Conservation (phyloP, 2,797 vertebrate species). For the Salarias fasciatus region DNA sequence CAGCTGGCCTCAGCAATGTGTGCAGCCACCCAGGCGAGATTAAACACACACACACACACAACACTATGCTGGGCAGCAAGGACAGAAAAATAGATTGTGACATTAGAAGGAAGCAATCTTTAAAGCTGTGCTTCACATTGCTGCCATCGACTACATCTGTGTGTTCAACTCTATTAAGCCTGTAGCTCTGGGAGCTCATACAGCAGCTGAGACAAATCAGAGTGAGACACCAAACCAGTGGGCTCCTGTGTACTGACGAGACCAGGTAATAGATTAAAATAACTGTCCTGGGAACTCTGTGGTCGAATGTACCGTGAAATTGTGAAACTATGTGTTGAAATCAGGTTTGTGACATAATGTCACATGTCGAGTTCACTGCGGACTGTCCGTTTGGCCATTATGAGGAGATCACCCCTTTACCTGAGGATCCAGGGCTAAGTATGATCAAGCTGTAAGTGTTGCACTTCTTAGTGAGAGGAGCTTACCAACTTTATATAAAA, state of each 20-base stretch:
- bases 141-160: conserved; percentile 48
- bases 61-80: conserved; percentile 4
- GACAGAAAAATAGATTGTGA: conserved; percentile 55
- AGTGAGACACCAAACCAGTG: conserved; percentile 5
- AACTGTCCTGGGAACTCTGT: conserved; percentile 48
- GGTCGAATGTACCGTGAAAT: conserved; percentile 32
- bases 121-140: conserved; percentile 40
- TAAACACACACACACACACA: conserved; percentile 4
- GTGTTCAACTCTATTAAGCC: conserved; percentile 40
- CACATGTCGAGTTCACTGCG: conserved; percentile 23
- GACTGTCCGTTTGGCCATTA: conserved; percentile 16
- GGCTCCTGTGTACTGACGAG: not conserved
- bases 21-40: conserved; percentile 18
- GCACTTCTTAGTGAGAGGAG: conserved; percentile 2
- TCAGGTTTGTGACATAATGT: conserved; percentile 26
- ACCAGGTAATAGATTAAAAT: conserved; percentile 45
- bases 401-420: conserved; percentile 9
- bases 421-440: conserved; percentile 6
- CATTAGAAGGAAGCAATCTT: conserved; percentile 64
- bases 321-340: conserved; percentile 46
- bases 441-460: conserved; percentile 4
- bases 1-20: conserved; percentile 3
- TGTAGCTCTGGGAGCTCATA: conserved; percentile 18
- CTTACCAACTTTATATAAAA: not conserved
- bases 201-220: conserved; percentile 8